Base-by-base conservation (phyloP, 1,140 invertebrate genomes). In the Argopecten irradians region DNA sequence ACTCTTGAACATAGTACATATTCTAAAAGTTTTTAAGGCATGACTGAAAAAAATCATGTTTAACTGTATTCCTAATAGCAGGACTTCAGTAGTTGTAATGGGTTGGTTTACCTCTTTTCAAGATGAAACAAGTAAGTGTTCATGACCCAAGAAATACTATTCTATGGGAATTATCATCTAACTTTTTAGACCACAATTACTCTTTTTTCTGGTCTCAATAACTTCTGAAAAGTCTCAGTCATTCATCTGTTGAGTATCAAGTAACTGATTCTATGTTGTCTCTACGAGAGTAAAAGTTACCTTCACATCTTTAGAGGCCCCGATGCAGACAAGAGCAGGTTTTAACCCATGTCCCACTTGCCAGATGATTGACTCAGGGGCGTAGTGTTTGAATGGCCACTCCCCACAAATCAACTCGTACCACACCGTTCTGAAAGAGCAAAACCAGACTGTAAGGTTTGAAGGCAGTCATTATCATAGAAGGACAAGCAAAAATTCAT, bases 271-370 rank as follows among this genome's bases (percentile, higher is more conserved):
- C 9, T 83, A 83, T 14, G 28, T 9, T 11, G 33, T 83, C 9
- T 83, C 82, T 13, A 34, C n/a, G 5, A 22, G 34, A 16, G 41
- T 35, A 28, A 82, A 11, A 83, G 83, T 95, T 96, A 98, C 98
- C 97, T 99, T 99, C 84, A 99, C 98, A 96, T 99, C 99, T 89
- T 98, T 97, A 13, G 98, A 98, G 33, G 98, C 98, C 95, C 98
- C 98, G 87, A 99, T 97, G 96, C 99, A 98, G 46, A 98, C 98
- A 87, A 99, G 96, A 71, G 98, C 97, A 95, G 99, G 98, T 94
- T 99, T 99, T 96, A 99, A 98, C 86, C 99, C 99, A 93, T 98
- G 98, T 2, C 99, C 98, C 32, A 99, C 98, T 96, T 99, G 98
- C 98, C 98, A 99, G 92, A 99, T 99, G 83, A 99, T 98, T 0